Conservation (phyloP, 2,888 invertebrate genomes). For the Osmoderma eremita region DNA sequence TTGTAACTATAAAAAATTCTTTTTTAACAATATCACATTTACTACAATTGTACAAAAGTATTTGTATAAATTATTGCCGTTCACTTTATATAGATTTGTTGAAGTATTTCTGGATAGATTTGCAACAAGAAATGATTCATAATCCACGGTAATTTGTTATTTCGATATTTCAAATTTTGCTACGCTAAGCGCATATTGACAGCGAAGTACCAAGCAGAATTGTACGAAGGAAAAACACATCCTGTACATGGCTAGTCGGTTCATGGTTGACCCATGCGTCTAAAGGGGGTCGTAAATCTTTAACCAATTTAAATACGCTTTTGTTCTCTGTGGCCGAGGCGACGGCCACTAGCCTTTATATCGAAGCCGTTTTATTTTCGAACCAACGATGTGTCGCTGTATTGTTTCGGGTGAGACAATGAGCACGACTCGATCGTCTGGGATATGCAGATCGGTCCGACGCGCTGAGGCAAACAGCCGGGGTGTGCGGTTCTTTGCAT, state of each 20-base stretch:
- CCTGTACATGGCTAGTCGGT: constrained; percentile 9
- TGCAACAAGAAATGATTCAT: too few species aligned
- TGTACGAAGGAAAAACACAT: not conserved
- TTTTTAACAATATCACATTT: too few species aligned
- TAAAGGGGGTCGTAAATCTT: constrained; percentile 46
- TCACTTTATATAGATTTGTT: too few species aligned
- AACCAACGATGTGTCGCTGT: constrained; percentile 12
- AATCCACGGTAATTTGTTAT: too few species aligned
- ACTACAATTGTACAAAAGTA: too few species aligned
- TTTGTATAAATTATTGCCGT: too few species aligned
- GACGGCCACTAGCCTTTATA: constrained; percentile 11
- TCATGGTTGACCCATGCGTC: constrained; percentile 18
- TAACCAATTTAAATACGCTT: constrained; percentile 48
- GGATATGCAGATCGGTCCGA: constrained; percentile 18
- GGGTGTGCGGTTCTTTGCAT: constrained; percentile 7
- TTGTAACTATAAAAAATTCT: too few species aligned
- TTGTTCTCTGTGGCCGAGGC: constrained; percentile 42
- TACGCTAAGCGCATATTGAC: too few species aligned
- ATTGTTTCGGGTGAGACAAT: constrained; percentile 33
- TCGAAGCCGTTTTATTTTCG: constrained; percentile 28
- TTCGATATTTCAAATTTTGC: too few species aligned
- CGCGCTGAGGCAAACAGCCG: not conserved
- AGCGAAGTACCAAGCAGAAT: too few species aligned
- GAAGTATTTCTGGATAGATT: too few species aligned
- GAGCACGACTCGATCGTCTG: constrained; percentile 7